Percentiles rank a stretch among this genome's conserved stretches.
phyloP scores from a whole-genome alignment of 2,888 invertebrate species.

The Drosophila limbata region DNA sequence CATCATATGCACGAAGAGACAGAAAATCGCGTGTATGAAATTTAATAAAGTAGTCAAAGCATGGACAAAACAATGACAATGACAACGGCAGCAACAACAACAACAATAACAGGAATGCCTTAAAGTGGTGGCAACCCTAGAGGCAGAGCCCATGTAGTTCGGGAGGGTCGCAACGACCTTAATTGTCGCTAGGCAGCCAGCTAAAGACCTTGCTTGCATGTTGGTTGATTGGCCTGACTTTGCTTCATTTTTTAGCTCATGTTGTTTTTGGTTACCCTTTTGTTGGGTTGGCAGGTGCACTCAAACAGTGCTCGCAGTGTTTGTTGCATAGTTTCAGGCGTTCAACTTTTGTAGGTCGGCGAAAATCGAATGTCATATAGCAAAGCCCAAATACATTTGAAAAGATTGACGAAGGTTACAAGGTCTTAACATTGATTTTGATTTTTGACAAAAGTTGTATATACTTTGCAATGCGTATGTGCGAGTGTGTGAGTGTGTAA shows the following conservation, averaged over 20 bases:
- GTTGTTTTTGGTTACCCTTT: conserved; percentile 4
- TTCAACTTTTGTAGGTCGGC: conserved; percentile 68
- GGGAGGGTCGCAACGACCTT: conserved; percentile 58
- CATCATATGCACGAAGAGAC: not conserved
- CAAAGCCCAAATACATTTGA: conserved; percentile 29
- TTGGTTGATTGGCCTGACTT: conserved; percentile 58
- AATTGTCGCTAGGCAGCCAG: conserved; percentile 68
- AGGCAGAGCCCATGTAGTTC: not conserved
- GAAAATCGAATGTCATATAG: conserved; percentile 59
- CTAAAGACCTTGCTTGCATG: conserved; percentile 67
- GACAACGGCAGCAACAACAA: conserved; percentile 63
- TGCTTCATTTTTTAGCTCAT: not conserved
- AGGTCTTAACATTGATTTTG: conserved; percentile 71
- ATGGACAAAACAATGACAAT: conserved; percentile 65
- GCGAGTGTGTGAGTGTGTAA: not conserved
- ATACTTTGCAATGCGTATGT: conserved; percentile 13
- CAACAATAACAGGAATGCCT: conserved; percentile 45
- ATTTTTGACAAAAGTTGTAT: conserved; percentile 53
- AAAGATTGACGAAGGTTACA: conserved; percentile 51
- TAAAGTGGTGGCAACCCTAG: conserved; percentile 32
- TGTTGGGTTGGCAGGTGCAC: conserved; percentile 49
- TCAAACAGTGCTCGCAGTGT: conserved; percentile 35
- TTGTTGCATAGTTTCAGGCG: conserved; percentile 55
- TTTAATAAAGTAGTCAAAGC: conserved; percentile 76
- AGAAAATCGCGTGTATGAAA: conserved; percentile 67